Conservation (phyloP, 2,797 vertebrate genomes). For the Vultur gryphus region DNA sequence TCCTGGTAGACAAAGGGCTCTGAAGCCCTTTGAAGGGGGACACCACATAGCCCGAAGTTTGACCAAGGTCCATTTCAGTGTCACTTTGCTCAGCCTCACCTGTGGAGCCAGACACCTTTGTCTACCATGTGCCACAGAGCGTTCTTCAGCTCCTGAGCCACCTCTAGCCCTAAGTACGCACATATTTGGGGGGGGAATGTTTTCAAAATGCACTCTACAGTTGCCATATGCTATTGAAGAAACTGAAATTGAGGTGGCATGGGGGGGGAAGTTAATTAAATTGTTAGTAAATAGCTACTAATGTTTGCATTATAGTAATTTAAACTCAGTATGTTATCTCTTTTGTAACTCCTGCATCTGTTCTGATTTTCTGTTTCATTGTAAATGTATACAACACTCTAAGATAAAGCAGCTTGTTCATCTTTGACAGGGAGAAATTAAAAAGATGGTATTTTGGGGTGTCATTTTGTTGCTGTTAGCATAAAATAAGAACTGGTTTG, state of each 20-base stretch:
- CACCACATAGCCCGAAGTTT: not conserved
- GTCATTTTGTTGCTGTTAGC: slow-evolving; percentile 16
- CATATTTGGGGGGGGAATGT: not conserved
- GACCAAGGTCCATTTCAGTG: not conserved
- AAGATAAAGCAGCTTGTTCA: not conserved
- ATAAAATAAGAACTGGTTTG: not conserved
- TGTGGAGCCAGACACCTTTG: not conserved
- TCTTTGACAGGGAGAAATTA: slow-evolving; percentile 26
- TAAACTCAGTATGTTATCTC: slow-evolving; percentile 11
- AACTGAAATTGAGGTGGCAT: not conserved
- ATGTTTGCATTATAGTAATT: slow-evolving; percentile 20
- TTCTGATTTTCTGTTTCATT: slow-evolving; percentile 49
- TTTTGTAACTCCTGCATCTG: slow-evolving; percentile 48
- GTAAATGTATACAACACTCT: not conserved
- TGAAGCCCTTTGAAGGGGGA: not conserved
- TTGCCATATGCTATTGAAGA: not conserved
- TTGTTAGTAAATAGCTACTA: slow-evolving; percentile 29
- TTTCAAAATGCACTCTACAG: not conserved
- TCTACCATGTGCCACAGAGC: too few relatives aligned
- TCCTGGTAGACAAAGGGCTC: not conserved
- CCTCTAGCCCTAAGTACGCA: not conserved
- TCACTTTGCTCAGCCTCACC: not conserved
- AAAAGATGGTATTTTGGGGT: not conserved
- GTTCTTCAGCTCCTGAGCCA: not conserved
- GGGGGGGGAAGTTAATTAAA: slow-evolving; percentile 27